These are phyloP conservation scores for Ptychoptera albimana DNA, from an alignment of 2,888 invertebrate species.

Conservation along the genomic window DNA sequence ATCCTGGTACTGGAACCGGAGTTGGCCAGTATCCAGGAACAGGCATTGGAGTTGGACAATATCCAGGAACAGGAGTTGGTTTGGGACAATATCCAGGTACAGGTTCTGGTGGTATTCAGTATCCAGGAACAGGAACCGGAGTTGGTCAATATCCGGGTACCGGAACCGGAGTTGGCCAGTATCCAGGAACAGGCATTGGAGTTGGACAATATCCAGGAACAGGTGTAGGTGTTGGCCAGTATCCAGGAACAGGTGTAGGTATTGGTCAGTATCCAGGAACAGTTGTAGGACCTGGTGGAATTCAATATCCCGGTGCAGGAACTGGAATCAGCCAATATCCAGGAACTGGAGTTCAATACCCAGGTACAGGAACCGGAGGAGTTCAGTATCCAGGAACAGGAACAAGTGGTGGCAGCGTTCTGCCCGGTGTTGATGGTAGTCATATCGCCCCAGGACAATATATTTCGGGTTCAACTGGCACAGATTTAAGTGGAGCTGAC, in stretches of 20 bases:
- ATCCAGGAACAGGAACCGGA: not conserved
- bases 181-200: too few relatives aligned
- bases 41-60: not conserved
- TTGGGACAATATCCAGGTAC: too few relatives aligned
- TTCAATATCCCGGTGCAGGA: not conserved
- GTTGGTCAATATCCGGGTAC: too few relatives aligned
- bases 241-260: not conserved
- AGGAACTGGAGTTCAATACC: not conserved
- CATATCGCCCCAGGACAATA: not conserved
- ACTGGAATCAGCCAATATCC: not conserved
- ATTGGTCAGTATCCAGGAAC: not conserved
- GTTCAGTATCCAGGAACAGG: not conserved
- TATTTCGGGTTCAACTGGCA: not conserved
- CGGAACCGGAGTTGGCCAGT: too few relatives aligned
- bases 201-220: too few relatives aligned
- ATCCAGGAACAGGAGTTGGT: not conserved
- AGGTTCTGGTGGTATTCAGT: too few relatives aligned
- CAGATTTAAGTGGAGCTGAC: not conserved
- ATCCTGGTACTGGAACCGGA: not conserved
- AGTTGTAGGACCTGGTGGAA: not conserved
- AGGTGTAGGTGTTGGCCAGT: too few relatives aligned
- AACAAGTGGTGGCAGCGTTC: not conserved
- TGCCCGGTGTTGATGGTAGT: too few relatives aligned
- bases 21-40: slow-evolving; percentile 4
- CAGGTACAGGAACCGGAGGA: not conserved